Evolutionary conservation across 2,888 invertebrate species (phyloP), one percentile per base, ranked within the genome.

Genomic region (Oscheius sp.): DNA sequence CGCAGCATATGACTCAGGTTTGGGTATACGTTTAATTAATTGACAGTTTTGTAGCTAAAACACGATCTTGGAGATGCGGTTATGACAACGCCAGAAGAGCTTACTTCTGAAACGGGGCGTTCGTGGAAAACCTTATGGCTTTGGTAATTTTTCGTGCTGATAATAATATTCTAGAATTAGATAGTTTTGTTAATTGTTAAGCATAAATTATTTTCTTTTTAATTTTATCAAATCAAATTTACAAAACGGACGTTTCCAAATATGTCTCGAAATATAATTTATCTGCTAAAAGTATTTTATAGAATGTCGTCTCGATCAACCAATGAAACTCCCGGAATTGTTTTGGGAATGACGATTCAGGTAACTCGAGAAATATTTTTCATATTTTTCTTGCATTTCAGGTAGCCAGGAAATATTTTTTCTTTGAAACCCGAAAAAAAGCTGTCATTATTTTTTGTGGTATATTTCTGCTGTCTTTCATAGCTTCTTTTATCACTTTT

Each of bases 401-500:
- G 78, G 59, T 83, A 12, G 84, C 85, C 16, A 76, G 83, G 12
- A 79, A 81, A 35, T 78, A 79, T 46, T 74, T 87, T 1, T 86
- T 86, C 71, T 78, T 83, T 49, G 79, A 83, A 35, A 78, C 83
- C 18, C 72, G 72, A 1, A 80, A 81, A 69, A 77, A 82, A 66
- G 87, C 86, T 16, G 56, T 84, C n/a, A 76, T 82, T 74, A 83
- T 85, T 61, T 46, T 87, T 35, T 79, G 72, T 7, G 64, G 78
- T 43, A 75, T 87, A 13, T 64, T 74, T 21, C 7, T 80, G 13
- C 78, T 87, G 12, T 86, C 86, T 1, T 29, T 81, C 13, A 46
- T 84, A 7, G 78, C 82, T 6, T 75, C 77, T 9, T 61, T 76
- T 41, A 55, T 77, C 64, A 74, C 75, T 25, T 69, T 83, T 21